Evolutionary conservation across 1,140 invertebrate species (phyloP), one percentile per base, ranked within the genome.

Genomic region (Drosophila auraria): DNA sequence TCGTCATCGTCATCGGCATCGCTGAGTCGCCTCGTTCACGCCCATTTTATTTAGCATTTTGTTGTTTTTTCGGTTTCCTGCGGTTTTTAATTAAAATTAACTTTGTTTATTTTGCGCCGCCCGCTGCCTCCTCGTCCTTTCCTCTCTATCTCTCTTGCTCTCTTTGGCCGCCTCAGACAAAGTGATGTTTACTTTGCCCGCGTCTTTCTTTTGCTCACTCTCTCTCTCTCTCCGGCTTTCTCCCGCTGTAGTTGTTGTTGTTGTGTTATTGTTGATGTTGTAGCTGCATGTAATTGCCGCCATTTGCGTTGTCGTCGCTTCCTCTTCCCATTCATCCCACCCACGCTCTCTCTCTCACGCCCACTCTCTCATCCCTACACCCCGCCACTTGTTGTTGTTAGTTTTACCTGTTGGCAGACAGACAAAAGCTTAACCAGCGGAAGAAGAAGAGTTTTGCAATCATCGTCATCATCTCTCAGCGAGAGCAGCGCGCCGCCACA

Each of bases 21-120:
- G 73, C 50, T 47, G 61, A 58, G 33, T 36, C 30, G 44, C 47
- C 51, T 63, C 50, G 50, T 80, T 78, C 58, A 78, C 83, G 76
- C 83, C 83, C 72, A 61, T 78, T 89, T 87, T 87, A 87, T 89
- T 89, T 87, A 87, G 84, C 83, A 87, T 89, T 89, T 83, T 78
- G 74, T 71, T 86, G 82, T 80, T 86, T 77, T 81, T 78, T 83
- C 70, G 73, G 69, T 84, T 89, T 87, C 82, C 86, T 86, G 84
- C 84, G 82, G 84, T 89, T 89, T 89, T 89, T 89, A 89, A 89
- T 89, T 89, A 89, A 89, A 89, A 89, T 89, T 89, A 89, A 89
- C 84, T 90, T 89, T 89, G 84, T 89, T 89, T 84, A 90, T 89
- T 89, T 89, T 90, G 71, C 73, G 84, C 84, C 87, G 80, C 79